Conservation (phyloP, 2,888 invertebrate species). For the Orgyia antiqua region DNA sequence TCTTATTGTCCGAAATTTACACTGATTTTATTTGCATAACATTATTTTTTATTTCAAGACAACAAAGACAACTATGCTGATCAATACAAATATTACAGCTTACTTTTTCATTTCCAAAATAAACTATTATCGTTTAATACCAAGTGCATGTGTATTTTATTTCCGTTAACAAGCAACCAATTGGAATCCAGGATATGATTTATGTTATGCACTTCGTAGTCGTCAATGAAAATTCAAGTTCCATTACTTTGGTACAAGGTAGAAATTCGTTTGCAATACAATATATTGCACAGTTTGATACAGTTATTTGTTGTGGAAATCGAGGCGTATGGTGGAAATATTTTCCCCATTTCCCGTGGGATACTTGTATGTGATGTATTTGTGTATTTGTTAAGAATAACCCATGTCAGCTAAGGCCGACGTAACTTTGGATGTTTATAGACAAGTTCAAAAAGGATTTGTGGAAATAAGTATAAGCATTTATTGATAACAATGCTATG, state of each 20-base stretch:
- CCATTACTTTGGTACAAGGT: slow-evolving; percentile 10
- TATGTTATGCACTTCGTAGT: slow-evolving; percentile 18
- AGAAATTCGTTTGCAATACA: slow-evolving; percentile 12
- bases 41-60: too few relatives aligned
- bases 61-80: too few relatives aligned
- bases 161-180: slow-evolving; percentile 36
- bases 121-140: slow-evolving; percentile 30
- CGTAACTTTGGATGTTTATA: slow-evolving; percentile 7
- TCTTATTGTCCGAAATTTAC: too few relatives aligned
- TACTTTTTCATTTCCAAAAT: slow-evolving; percentile 19
- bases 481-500: too few relatives aligned
- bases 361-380: slow-evolving; percentile 23
- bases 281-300: slow-evolving; percentile 26
- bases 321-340: slow-evolving; percentile 27
- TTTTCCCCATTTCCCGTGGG: slow-evolving; percentile 36
- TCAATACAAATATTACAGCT: too few relatives aligned
- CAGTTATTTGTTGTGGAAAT: slow-evolving; percentile 37
- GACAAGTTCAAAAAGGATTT: slow-evolving; percentile 7
- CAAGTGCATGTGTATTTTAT: slow-evolving; percentile 32
- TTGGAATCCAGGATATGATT: slow-evolving; percentile 24
- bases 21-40: too few relatives aligned
- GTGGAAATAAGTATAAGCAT: slow-evolving; percentile 13
- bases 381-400: slow-evolving; percentile 24
- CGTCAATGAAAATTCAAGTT: slow-evolving; percentile 11
- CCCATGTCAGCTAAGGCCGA: slow-evolving; percentile 8